A percentile compares a stretch with the other conserved stretches of the same genome.
Evolutionary conservation across 2,113 vertebrate species (phyloP).

Genomic region (Pangasianodon gigas): DNA sequence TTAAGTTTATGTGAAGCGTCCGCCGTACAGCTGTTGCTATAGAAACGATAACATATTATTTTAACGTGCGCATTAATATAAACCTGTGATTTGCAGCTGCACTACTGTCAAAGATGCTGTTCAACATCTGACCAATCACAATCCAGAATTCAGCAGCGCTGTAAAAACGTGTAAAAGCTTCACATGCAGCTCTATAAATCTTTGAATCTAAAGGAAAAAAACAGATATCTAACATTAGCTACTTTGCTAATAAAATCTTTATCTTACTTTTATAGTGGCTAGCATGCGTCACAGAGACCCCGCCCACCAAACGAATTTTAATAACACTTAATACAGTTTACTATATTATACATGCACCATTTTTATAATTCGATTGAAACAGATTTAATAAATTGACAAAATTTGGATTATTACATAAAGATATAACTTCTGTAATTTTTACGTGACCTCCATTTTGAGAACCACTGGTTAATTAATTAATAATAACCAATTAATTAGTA

Average conservation of each 20-base stretch:
- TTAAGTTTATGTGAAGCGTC: no score
- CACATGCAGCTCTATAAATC: background rate
- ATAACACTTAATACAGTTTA: background rate
- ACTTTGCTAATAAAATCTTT: background rate
- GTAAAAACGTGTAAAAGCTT: background rate
- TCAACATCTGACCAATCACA: background rate
- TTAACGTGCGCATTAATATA: no score
- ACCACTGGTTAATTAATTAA: background rate
- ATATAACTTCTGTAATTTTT: background rate
- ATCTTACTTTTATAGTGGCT: background rate
- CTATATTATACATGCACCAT: background rate
- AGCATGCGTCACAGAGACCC: background rate
- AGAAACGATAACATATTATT: background rate
- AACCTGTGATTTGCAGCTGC: background rate
- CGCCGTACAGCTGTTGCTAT: background rate
- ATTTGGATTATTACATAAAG: background rate
- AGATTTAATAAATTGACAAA: background rate
- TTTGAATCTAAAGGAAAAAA: background rate
- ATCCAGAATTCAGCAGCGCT: background rate
- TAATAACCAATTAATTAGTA: background rate
- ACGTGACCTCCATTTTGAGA: background rate
- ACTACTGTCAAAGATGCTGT: background rate
- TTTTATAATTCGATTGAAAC: background rate
- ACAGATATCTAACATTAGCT: background rate
- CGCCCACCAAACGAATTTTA: background rate